Percentiles rank a stretch among this genome's conserved stretches.
Evolutionary conservation across 2,888 invertebrate species (phyloP).

Genomic region (Nephrotoma flavescens): DNA sequence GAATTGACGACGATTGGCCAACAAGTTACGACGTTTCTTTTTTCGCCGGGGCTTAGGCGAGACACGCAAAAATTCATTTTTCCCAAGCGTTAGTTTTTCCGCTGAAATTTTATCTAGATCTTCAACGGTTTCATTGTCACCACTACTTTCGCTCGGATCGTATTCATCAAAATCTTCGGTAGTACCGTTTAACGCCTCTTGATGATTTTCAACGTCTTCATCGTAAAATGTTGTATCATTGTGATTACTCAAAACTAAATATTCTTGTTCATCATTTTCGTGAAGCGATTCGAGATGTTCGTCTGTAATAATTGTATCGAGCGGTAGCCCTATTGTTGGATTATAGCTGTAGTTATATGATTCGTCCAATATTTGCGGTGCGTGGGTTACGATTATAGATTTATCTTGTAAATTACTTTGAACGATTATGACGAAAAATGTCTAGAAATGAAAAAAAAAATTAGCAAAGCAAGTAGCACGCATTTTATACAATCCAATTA

Average conservation of each 20-base stretch:
- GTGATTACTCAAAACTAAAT: not conserved
- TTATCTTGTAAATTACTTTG: not conserved
- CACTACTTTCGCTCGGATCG: not conserved
- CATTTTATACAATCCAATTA: not conserved
- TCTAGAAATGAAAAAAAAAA: not conserved
- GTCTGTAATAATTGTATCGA: not conserved
- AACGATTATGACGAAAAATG: not conserved
- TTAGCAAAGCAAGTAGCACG: not conserved
- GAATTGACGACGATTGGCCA: conserved; percentile 9
- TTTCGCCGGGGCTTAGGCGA: not conserved
- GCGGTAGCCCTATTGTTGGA: not conserved
- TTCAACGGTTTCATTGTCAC: not conserved
- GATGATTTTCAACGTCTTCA: not conserved
- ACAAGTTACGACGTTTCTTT: not conserved
- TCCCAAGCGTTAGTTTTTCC: not conserved
- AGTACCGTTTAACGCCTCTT: not conserved
- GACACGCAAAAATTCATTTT: not conserved
- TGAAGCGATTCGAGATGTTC: not conserved
- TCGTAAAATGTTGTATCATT: not conserved
- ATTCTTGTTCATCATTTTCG: not conserved
- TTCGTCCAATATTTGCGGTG: not conserved
- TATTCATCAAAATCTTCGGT: not conserved
- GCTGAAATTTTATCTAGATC: not conserved
- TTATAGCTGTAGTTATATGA: not conserved
- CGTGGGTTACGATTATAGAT: not conserved